A percentile compares a stretch with the other conserved stretches of the same genome.
Evolutionary conservation across 2,113 vertebrate genomes (phyloP).

Genomic region (Sebastes fasciatus): DNA sequence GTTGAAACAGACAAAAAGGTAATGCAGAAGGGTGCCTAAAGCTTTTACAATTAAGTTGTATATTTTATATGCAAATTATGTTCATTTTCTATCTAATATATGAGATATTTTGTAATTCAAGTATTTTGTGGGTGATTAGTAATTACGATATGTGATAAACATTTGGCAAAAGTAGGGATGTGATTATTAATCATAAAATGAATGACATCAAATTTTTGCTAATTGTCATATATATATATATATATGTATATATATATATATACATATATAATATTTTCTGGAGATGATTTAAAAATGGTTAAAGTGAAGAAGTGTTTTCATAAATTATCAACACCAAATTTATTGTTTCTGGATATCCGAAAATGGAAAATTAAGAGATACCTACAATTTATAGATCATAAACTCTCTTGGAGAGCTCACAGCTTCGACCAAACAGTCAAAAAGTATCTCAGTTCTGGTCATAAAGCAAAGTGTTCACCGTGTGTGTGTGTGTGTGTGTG

Average conservation of each 20-base stretch:
- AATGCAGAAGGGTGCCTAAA: no score
- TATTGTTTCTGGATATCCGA: background rate
- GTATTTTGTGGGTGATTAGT: background rate
- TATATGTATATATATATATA: background rate
- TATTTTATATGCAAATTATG: background rate
- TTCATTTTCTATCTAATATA: background rate
- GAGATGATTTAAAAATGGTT: background rate
- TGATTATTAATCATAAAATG: background rate
- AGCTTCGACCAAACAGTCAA: no score
- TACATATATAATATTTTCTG: background rate
- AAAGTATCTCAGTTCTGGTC: background rate
- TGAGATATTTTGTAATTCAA: background rate
- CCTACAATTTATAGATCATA: background rate
- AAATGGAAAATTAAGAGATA: background rate
- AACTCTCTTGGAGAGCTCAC: background rate
- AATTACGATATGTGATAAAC: background rate
- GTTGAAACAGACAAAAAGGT: background rate
- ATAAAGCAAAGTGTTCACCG: background rate
- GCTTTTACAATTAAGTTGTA: background rate
- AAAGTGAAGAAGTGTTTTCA: background rate
- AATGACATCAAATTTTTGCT: background rate
- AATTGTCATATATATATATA: background rate
- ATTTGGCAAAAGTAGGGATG: background rate
- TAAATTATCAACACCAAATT: background rate
- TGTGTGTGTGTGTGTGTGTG: background rate